These are phyloP conservation scores for Eudyptes chrysolophus DNA, from an alignment of 2,113 vertebrate genomes.

Conservation along the genomic window DNA sequence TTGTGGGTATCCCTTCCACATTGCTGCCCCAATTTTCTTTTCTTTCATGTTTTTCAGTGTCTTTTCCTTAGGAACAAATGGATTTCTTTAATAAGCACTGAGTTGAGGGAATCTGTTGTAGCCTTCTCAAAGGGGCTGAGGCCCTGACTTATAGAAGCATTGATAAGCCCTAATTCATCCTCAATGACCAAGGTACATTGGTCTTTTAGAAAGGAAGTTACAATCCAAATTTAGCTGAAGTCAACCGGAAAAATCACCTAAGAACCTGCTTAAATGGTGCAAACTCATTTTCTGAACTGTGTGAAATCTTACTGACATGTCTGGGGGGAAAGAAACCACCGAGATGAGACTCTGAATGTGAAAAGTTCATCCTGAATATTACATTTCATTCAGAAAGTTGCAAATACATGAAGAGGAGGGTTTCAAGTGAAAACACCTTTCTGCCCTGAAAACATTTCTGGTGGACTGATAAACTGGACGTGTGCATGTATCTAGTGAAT, in stretches of 20 bases:
- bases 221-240: neutral
- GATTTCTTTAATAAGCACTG: neutral
- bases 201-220: neutral
- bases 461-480: accelerated
- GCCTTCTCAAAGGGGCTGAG: neutral
- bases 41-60: neutral
- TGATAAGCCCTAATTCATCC: neutral
- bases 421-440: neutral
- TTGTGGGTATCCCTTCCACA: neutral
- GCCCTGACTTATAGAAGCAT: neutral
- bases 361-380: neutral
- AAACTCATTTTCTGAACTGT: neutral
- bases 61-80: neutral
- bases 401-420: neutral
- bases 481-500: neutral
- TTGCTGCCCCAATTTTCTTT: neutral
- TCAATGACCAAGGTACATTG: neutral
- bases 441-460: neutral
- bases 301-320: neutral
- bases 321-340: neutral
- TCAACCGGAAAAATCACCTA: neutral
- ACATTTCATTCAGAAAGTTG: neutral
- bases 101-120: neutral
- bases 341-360: neutral
- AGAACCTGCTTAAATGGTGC: neutral